Percentiles rank a stretch among this genome's conserved stretches.
Evolutionary conservation across 2,888 invertebrate species (phyloP).

Genomic region (Escarpia spicata): DNA sequence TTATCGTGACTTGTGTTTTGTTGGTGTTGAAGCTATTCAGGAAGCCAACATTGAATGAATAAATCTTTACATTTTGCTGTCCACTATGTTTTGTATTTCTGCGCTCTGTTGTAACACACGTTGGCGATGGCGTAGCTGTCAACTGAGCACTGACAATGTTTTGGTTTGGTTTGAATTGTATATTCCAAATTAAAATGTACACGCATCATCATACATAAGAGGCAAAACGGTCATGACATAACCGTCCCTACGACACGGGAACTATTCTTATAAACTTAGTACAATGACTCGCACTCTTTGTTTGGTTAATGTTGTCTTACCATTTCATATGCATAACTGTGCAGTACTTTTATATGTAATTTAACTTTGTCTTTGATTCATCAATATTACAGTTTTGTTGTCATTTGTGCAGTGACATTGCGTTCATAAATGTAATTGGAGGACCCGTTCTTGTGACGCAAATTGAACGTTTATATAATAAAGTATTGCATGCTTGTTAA

Average conservation of each 20-base stretch:
- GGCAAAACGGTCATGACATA: neutral
- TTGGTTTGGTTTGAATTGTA: neutral
- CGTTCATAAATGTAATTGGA: too few species aligned
- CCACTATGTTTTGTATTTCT: neutral
- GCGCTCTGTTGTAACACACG: neutral
- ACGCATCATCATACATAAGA: neutral
- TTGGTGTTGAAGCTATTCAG: neutral
- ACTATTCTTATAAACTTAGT: neutral
- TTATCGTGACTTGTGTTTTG: conserved; percentile 13
- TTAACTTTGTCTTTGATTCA: neutral
- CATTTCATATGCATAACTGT: too few species aligned
- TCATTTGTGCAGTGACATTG: too few species aligned
- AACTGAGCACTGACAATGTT: neutral
- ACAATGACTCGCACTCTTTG: neutral
- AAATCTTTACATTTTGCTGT: neutral
- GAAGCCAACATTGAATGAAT: neutral
- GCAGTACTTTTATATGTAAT: neutral
- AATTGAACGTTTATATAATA: too few species aligned
- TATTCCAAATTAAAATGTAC: neutral
- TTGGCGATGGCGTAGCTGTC: neutral
- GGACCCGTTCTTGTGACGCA: too few species aligned
- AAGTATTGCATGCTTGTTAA: too few species aligned
- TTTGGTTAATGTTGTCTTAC: neutral
- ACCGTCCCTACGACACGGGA: neutral
- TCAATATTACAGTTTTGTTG: too few species aligned